Conservation (phyloP, 2,888 invertebrate genomes). For the Thymelicus lineola region DNA sequence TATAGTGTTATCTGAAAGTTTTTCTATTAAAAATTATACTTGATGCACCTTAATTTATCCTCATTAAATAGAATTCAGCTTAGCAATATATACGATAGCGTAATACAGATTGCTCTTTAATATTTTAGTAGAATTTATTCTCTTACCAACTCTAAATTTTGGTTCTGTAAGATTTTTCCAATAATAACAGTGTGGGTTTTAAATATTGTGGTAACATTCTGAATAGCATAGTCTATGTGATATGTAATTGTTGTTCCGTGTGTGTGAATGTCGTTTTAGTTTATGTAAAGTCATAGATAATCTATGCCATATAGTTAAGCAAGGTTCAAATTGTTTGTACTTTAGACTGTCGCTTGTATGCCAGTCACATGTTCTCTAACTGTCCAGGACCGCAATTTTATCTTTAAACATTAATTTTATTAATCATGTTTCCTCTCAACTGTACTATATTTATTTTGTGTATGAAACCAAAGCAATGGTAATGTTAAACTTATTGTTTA, state of each 20-base stretch:
- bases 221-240: background rate
- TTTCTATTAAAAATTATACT: slow-evolving; percentile 18
- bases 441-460: too few species aligned
- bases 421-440: too few species aligned
- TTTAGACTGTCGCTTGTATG: too few species aligned
- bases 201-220: slow-evolving; percentile 9
- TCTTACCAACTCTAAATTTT: background rate
- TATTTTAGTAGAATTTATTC: slow-evolving; percentile 10
- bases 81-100: background rate
- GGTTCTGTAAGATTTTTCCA: slow-evolving; percentile 5
- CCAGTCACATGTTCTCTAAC: too few species aligned
- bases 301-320: too few species aligned
- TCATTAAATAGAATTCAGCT: background rate
- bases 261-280: background rate
- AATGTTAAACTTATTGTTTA: too few species aligned
- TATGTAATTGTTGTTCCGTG: background rate
- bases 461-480: too few species aligned
- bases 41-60: background rate
- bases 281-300: background rate
- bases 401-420: too few species aligned
- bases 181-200: slow-evolving; percentile 7
- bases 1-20: background rate
- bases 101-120: background rate
- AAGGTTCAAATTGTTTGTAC: too few species aligned
- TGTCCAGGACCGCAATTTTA: too few species aligned